These are phyloP conservation scores for Penaeus chinensis DNA, from an alignment of 1,140 invertebrate species.

Conservation along the genomic window DNA sequence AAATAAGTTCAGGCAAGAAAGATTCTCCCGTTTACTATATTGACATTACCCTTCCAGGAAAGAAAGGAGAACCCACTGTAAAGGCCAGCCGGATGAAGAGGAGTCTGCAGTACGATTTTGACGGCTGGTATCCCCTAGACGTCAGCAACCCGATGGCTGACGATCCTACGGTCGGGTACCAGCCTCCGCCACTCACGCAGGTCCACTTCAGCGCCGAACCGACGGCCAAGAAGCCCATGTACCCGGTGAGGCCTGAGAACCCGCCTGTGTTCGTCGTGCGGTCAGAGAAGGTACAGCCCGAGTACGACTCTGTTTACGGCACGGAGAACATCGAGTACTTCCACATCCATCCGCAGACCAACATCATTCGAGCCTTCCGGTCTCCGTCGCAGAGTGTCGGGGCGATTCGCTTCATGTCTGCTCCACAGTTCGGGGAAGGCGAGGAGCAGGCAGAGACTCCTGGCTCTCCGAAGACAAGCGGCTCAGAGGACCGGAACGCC, in stretches of 20 bases:
- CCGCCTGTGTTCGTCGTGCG: constrained; percentile 61
- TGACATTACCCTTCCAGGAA: constrained; percentile 64
- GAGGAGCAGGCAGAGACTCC: background rate
- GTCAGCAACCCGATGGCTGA: constrained; percentile 60
- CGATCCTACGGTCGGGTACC: constrained; percentile 58
- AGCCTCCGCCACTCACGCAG: constrained; percentile 54
- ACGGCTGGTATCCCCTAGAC: constrained; percentile 61
- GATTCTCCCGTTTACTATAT: constrained; percentile 56
- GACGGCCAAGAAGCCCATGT: constrained; percentile 52
- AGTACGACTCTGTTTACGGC: constrained; percentile 59
- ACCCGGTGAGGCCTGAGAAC: constrained; percentile 58
- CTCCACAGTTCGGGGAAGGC: constrained; percentile 9
- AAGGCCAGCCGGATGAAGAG: constrained; percentile 28
- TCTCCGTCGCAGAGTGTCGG: constrained; percentile 32
- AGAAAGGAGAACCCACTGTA: constrained; percentile 25
- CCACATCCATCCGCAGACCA: constrained; percentile 59
- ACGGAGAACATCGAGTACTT: constrained; percentile 62
- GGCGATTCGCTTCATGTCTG: constrained; percentile 31
- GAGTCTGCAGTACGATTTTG: constrained; percentile 47
- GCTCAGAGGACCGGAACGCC: background rate
- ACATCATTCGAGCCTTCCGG: constrained; percentile 42
- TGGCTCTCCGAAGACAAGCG: background rate
- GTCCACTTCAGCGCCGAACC: constrained; percentile 62
- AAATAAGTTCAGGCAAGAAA: background rate
- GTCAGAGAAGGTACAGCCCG: constrained; percentile 46